A percentile compares a stretch with the other conserved stretches of the same genome.
These are phyloP conservation scores for Cataglyphis rosenhaueri DNA, from an alignment of 2,888 invertebrate species.

Conservation along the genomic window DNA sequence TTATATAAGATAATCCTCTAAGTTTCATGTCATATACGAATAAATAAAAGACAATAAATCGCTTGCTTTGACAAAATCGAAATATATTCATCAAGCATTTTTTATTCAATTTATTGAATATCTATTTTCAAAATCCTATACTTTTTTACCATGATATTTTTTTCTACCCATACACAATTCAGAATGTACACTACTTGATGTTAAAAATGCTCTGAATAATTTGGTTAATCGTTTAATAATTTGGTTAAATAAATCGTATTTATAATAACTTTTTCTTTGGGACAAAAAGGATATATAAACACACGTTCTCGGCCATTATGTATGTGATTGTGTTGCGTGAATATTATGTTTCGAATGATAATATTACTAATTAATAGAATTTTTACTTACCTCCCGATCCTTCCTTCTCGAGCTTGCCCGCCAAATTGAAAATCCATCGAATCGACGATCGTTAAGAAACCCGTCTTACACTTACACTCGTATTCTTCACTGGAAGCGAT, in stretches of 20 bases:
- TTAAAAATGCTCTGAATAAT: background rate
- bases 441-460: conserved; percentile 35
- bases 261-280: background rate
- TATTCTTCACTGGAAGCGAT: background rate
- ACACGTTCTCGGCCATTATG: background rate
- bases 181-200: background rate
- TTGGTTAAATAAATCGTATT: background rate
- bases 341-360: background rate
- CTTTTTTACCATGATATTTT: background rate
- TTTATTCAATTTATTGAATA: background rate
- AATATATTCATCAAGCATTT: background rate
- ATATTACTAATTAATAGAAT: background rate
- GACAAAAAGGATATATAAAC: background rate
- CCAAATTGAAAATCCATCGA: background rate
- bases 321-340: background rate
- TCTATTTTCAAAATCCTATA: too few relatives aligned
- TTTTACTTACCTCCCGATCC: background rate
- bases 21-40: background rate
- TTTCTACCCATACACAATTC: background rate
- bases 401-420: background rate
- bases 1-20: background rate
- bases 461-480: background rate
- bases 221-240: background rate
- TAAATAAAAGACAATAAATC: background rate
- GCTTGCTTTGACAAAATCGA: background rate